These are phyloP conservation scores for Lithosia quadra DNA, from an alignment of 2,888 invertebrate species.

Conservation along the genomic window DNA sequence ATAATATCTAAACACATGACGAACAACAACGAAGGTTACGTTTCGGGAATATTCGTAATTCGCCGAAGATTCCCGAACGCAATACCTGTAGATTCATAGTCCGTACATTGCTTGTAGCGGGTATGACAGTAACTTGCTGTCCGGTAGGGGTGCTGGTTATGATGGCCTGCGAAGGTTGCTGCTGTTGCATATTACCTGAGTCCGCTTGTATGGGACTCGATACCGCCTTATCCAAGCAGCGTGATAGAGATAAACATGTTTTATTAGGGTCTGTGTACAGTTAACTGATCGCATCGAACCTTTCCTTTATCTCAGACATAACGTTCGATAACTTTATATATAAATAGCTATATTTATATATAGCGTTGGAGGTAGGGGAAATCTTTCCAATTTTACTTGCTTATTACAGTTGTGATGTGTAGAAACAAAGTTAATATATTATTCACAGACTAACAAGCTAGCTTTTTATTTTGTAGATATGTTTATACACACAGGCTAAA, in stretches of 20 bases:
- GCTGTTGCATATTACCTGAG: slow-evolving; percentile 67
- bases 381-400: no score
- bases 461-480: not conserved
- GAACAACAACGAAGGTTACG: slow-evolving; percentile 47
- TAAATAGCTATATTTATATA: no score
- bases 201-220: slow-evolving; percentile 79
- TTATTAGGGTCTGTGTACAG: not conserved
- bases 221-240: slow-evolving; percentile 83
- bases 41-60: slow-evolving; percentile 54
- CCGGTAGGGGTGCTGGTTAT: slow-evolving; percentile 91
- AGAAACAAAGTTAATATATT: not conserved
- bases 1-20: slow-evolving; percentile 31
- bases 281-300: not conserved
- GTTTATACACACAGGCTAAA: no score
- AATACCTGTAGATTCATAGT: slow-evolving; percentile 76
- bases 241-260: slow-evolving; percentile 44
- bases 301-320: not conserved
- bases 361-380: no score
- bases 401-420: no score
- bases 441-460: not conserved
- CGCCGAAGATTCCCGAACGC: slow-evolving; percentile 58
- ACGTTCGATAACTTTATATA: no score
- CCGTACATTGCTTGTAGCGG: slow-evolving; percentile 84
- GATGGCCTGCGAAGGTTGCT: slow-evolving; percentile 87
- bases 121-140: slow-evolving; percentile 95